Evolutionary conservation across 2,113 vertebrate genomes (phyloP).

Genomic region (Hiodon alosoides): DNA sequence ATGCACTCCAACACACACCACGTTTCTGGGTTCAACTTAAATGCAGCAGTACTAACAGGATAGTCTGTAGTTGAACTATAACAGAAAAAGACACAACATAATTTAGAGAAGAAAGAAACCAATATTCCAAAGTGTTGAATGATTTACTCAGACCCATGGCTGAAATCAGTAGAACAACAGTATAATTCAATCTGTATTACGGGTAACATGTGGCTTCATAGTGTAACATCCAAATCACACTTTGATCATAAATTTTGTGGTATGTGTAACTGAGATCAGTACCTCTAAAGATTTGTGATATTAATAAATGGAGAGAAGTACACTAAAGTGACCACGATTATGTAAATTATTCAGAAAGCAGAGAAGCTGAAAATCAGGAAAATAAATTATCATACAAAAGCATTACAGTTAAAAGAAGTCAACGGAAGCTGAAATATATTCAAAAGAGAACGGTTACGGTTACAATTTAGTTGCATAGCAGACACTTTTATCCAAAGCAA

Average conservation of each 20-base stretch:
- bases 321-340: no score
- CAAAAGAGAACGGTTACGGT: background rate
- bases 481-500: no score
- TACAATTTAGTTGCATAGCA: no score
- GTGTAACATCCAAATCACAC: conserved; percentile 24
- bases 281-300: no score
- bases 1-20: conserved; percentile 19
- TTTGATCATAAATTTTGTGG: conserved; percentile 10
- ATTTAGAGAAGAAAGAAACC: conserved; percentile 60
- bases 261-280: no score
- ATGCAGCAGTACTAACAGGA: conserved; percentile 37
- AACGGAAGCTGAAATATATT: background rate
- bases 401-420: background rate
- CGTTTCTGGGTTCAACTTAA: conserved; percentile 26
- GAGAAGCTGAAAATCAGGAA: no score
- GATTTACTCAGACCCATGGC: conserved; percentile 59
- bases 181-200: conserved; percentile 45
- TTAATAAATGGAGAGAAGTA: no score
- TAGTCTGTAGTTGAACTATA: conserved; percentile 58
- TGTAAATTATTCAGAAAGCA: no score
- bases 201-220: conserved; percentile 13
- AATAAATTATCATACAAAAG: no score
- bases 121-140: conserved; percentile 60
- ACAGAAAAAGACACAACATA: conserved; percentile 54
- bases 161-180: conserved; percentile 49